Percentiles rank a stretch among this genome's conserved stretches.
Conservation (phyloP, 2,888 invertebrate genomes). For the Agonopterix heracliana region DNA sequence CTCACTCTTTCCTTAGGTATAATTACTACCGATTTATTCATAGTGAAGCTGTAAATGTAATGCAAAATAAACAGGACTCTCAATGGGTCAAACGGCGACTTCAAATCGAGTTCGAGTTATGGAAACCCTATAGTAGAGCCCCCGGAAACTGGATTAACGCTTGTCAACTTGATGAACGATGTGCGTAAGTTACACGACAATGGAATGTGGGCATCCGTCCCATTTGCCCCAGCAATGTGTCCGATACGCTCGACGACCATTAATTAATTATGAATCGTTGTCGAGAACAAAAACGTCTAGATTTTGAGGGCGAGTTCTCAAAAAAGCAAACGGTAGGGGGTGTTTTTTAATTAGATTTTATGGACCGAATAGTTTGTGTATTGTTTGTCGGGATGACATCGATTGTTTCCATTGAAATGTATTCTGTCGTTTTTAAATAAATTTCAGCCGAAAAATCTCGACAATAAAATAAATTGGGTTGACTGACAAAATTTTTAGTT, state of each 20-base stretch:
- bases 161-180: slow-evolving; percentile 74
- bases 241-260: slow-evolving; percentile 52
- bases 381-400: not conserved
- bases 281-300: not conserved
- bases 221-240: slow-evolving; percentile 44
- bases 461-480: no score
- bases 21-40: no score
- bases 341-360: slow-evolving; percentile 7
- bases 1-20: no score
- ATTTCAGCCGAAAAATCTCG: not conserved
- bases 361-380: slow-evolving; percentile 2
- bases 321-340: slow-evolving; percentile 4
- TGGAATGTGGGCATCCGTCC: slow-evolving; percentile 66
- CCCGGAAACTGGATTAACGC: slow-evolving; percentile 74
- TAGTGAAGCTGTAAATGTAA: no score
- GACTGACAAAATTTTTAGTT: no score
- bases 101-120: no score
- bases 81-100: no score
- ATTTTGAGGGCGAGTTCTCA: not conserved
- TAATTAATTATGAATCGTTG: slow-evolving; percentile 60
- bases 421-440: not conserved
- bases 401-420: slow-evolving; percentile 4
- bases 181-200: slow-evolving; percentile 72
- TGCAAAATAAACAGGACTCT: no score
- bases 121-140: slow-evolving; percentile 29